phyloP scores from a whole-genome alignment of 2,797 vertebrate genomes.

The Galaxias olidus region DNA sequence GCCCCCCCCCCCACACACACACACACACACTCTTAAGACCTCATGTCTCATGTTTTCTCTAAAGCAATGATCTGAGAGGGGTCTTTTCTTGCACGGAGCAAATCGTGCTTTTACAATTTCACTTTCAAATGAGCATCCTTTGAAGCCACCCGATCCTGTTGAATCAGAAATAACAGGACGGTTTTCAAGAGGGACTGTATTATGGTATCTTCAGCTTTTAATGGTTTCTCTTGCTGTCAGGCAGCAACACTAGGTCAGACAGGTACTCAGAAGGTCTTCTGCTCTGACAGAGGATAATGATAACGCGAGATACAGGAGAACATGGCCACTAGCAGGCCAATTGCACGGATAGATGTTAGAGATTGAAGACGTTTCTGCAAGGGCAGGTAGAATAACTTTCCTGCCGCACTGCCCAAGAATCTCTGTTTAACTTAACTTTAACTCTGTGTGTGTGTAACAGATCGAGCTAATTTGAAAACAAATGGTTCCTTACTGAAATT shows the following conservation, averaged over 20 bases:
- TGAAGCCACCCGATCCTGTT: conserved; percentile 54
- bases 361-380: conserved; percentile 46
- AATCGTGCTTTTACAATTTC: conserved; percentile 53
- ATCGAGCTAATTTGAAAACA: conserved; percentile 41
- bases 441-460: conserved; percentile 31
- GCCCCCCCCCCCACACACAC: not conserved
- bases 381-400: conserved; percentile 17
- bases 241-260: conserved; percentile 43
- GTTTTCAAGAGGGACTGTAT: conserved; percentile 29
- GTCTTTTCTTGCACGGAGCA: conserved; percentile 33
- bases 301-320: conserved; percentile 27
- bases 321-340: conserved; percentile 20
- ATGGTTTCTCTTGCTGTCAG: conserved; percentile 35
- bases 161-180: conserved; percentile 37
- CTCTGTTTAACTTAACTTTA: not conserved
- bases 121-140: conserved; percentile 63
- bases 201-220: conserved; percentile 12
- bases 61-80: conserved; percentile 22
- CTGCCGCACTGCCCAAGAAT: conserved; percentile 33
- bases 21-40: not conserved
- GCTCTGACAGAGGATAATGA: conserved; percentile 34
- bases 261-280: conserved; percentile 28
- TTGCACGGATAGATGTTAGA: conserved; percentile 35
- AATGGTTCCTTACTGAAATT: conserved; percentile 34
- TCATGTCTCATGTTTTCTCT: not conserved